A percentile compares a stretch with the other conserved stretches of the same genome.
These are phyloP conservation scores for Smutsia gigantea DNA, from an alignment of 2,797 vertebrate genomes.

Conservation along the genomic window DNA sequence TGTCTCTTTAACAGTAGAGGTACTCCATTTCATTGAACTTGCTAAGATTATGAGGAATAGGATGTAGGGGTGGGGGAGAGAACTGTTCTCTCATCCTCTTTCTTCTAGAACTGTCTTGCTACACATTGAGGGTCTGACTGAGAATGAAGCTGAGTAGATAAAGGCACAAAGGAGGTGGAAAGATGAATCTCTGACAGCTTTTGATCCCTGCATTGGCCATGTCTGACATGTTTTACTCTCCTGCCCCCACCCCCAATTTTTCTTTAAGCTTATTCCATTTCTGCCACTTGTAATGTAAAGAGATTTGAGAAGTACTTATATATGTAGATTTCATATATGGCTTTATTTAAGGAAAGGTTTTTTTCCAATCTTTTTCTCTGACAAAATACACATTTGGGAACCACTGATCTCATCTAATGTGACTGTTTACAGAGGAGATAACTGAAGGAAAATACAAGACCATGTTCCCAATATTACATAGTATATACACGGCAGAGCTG, in stretches of 20 bases:
- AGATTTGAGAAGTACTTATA: constrained; percentile 64
- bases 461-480: constrained; percentile 21
- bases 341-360: constrained; percentile 72
- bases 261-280: constrained; percentile 55
- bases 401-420: constrained; percentile 62
- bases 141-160: constrained; percentile 9
- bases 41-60: background rate
- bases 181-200: constrained; percentile 32
- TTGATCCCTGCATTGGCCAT: background rate
- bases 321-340: constrained; percentile 61
- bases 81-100: background rate
- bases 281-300: constrained; percentile 50
- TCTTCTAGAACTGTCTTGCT: background rate
- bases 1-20: background rate
- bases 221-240: background rate
- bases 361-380: constrained; percentile 59
- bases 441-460: constrained; percentile 47
- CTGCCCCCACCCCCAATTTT: background rate
- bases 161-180: background rate
- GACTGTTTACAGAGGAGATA: constrained; percentile 61
- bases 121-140: background rate
- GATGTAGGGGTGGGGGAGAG: background rate
- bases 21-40: background rate
- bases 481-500: background rate
- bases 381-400: constrained; percentile 73